phyloP scores from a whole-genome alignment of 2,113 vertebrate genomes.

The Panthera leo region DNA sequence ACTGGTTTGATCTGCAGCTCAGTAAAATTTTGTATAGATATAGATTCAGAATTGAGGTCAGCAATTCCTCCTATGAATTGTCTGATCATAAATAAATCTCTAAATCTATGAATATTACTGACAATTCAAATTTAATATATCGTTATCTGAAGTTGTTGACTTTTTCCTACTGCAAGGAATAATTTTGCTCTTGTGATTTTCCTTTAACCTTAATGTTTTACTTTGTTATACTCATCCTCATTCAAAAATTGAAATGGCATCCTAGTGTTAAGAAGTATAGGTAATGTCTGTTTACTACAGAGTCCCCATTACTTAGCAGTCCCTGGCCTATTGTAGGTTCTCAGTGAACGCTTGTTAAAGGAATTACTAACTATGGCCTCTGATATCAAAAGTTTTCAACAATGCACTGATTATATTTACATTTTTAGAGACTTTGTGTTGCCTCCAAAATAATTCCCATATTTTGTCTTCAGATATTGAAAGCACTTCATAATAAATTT shows the following conservation, averaged over 20 bases:
- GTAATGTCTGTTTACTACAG: neutral
- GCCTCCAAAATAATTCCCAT: neutral
- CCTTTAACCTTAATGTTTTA: neutral
- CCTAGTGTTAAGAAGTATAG: neutral
- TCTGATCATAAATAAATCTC: neutral
- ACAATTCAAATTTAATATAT: no score
- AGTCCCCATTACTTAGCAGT: neutral
- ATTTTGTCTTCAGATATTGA: neutral
- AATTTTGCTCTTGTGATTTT: neutral
- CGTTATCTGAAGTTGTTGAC: neutral
- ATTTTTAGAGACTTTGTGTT: neutral
- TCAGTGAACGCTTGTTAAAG: neutral
- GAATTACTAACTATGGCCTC: neutral
- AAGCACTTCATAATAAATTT: neutral
- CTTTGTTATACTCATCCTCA: neutral
- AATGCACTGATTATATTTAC: neutral
- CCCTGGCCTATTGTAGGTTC: neutral
- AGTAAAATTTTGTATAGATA: neutral
- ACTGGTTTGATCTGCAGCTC: neutral
- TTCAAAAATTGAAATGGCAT: neutral
- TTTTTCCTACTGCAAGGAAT: no score
- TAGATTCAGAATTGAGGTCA: neutral
- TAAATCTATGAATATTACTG: neutral
- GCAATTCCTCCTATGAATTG: neutral
- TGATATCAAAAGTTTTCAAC: neutral